Evolutionary conservation across 2,797 vertebrate species (phyloP), one percentile per base, ranked within the genome.

Genomic region (Esox lucius): DNA sequence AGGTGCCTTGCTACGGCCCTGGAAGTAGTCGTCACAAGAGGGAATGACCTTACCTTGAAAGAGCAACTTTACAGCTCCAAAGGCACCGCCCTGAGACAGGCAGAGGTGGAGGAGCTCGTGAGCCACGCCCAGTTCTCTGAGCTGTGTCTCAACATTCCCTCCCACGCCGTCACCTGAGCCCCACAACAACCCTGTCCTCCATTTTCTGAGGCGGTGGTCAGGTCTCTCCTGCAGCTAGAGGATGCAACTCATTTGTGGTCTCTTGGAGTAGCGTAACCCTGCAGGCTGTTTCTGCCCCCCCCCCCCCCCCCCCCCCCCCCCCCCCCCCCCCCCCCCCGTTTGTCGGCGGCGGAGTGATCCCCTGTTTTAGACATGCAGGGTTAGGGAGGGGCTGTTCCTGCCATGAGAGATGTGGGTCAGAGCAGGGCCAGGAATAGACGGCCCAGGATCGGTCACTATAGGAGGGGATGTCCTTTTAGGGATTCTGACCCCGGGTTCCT

Each of bases 381-480:
- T 5, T 74, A n/a, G 74, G 4, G 73, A 0, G 26, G 17, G 4
- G 24, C 48, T 61, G 31, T 69, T 24, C 26, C 59, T 59, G 71
- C 12, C 46, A 66, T 51, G 71, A 5, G 68, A 82, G 82, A 90
- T 92, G 80, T 90, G 80, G 89, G 90, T 90, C 89, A 86, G 67
- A 67, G 64, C 39, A 71, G 73, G 71, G 76, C 84, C 87, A 85
- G 87, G 87, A 93, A 93, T 93, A 93, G 87, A 84, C 74, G 28
- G 77, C 56, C 82, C 75, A 0, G 64, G 70, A 80, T 11, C 26
- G 19, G 48, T 56, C 61, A 46, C 74, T 71, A 65, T 68, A 28
- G 70, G 76, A 85, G 28, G 85, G 90, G 84, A 87, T 89, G 85
- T 85, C 92, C 91, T 91, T 93, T 89, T 92, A 91, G 90, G 92